phyloP scores from a whole-genome alignment of 2,113 vertebrate genomes.

The Chaenocephalus aceratus region DNA sequence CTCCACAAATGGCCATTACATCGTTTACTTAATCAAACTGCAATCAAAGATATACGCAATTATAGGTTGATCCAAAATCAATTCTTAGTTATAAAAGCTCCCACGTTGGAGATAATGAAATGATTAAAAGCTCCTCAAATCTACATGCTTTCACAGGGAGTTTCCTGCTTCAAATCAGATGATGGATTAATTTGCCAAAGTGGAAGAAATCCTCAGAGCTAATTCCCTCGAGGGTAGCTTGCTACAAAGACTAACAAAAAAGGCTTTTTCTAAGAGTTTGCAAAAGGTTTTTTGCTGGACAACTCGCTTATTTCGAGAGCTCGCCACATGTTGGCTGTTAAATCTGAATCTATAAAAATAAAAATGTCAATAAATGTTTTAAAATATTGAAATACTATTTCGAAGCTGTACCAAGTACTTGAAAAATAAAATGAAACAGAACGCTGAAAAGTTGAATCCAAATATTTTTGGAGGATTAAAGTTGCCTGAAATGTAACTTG shows the following conservation, averaged over 20 bases:
- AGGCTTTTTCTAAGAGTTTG: not conserved
- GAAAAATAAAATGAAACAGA: not conserved
- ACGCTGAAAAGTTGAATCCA: not conserved
- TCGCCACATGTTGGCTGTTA: not conserved
- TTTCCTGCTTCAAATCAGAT: conserved; percentile 4
- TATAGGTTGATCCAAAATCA: not conserved
- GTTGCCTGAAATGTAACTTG: not conserved
- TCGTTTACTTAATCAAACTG: not conserved
- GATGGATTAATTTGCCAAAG: not conserved
- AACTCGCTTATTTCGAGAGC: too few species aligned
- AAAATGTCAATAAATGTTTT: not conserved
- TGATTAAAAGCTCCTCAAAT: not conserved
- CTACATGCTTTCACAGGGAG: not conserved
- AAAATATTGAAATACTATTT: not conserved
- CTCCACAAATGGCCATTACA: not conserved
- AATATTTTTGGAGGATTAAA: not conserved
- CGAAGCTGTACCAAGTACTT: not conserved
- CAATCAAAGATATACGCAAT: not conserved
- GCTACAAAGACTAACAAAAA: not conserved
- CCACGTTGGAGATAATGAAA: conserved; percentile 8
- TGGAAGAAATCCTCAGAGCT: not conserved
- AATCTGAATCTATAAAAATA: not conserved
- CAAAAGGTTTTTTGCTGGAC: not conserved
- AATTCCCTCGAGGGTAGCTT: not conserved
- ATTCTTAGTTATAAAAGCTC: not conserved